A percentile compares a stretch with the other conserved stretches of the same genome.
Conservation (phyloP, 2,888 invertebrate genomes). For the Sycophila texana region DNA sequence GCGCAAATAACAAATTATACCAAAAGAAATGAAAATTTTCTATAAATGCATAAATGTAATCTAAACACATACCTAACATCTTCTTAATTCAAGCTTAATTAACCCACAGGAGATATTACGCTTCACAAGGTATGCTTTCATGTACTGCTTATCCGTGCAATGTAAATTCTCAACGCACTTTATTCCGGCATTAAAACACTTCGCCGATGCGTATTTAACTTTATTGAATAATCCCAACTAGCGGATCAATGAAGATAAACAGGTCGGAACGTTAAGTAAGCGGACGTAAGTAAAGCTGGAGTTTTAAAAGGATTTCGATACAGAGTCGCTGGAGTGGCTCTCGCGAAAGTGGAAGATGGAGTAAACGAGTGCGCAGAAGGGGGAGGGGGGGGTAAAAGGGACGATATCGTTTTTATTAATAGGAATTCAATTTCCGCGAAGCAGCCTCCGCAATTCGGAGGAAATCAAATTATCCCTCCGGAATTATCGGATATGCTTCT, state of each 20-base stretch:
- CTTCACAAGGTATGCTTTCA: no score
- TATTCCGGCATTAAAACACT: no score
- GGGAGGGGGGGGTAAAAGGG: constrained; percentile 8
- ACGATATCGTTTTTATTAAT: constrained; percentile 70
- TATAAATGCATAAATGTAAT: no score
- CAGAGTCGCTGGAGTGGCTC: neutral
- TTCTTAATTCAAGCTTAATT: no score
- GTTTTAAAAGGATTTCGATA: constrained; percentile 38
- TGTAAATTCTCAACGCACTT: no score
- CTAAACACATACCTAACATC: no score
- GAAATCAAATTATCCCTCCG: constrained; percentile 69
- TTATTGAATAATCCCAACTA: constrained; percentile 12
- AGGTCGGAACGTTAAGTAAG: constrained; percentile 26
- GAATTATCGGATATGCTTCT: constrained; percentile 67
- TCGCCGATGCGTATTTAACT: no score
- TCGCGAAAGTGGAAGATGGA: constrained; percentile 23
- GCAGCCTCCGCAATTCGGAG: constrained; percentile 66
- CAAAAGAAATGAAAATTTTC: no score
- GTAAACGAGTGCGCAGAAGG: constrained; percentile 30
- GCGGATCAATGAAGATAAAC: constrained; percentile 17
- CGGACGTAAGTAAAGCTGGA: constrained; percentile 34
- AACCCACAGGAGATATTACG: no score
- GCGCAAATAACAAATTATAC: no score
- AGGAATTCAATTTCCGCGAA: constrained; percentile 70
- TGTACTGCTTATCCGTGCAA: no score